A percentile compares a stretch with the other conserved stretches of the same genome.
Evolutionary conservation across 2,797 vertebrate genomes (phyloP).

Genomic region (Phoeniculus purpureus): DNA sequence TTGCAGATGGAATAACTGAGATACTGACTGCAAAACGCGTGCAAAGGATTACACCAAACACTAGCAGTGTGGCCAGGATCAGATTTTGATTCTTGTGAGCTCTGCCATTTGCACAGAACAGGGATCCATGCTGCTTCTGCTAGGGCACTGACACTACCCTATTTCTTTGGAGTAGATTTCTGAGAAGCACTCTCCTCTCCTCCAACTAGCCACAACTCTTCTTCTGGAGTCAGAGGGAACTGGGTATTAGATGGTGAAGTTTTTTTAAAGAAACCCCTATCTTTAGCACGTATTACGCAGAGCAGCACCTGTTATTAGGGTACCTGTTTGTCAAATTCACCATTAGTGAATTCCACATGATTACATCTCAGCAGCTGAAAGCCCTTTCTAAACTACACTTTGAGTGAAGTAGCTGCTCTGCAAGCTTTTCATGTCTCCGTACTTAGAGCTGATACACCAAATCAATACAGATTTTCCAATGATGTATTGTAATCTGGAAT

Average conservation of each 20-base stretch:
- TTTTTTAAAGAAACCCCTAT: background rate
- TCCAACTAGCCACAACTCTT: background rate
- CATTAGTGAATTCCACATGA: background rate
- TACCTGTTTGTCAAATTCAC: background rate
- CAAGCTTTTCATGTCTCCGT: background rate
- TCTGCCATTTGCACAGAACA: background rate
- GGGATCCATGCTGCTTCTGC: background rate
- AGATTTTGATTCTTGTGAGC: background rate
- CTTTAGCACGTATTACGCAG: background rate
- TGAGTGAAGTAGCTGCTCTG: background rate
- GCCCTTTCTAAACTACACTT: background rate
- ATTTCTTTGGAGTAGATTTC: background rate
- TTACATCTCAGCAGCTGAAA: background rate
- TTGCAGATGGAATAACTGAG: background rate
- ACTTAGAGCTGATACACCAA: background rate
- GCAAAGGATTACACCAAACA: background rate
- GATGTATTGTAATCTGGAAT: background rate
- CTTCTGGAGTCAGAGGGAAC: background rate
- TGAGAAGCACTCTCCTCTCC: background rate
- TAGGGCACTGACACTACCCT: too few species aligned
- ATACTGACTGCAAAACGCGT: background rate
- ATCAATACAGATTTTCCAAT: background rate
- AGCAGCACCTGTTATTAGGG: background rate
- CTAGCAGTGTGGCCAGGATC: background rate
- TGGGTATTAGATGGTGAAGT: background rate